phyloP scores from a whole-genome alignment of 1,140 invertebrate species.

The Daktulosphaira vitifoliae region DNA sequence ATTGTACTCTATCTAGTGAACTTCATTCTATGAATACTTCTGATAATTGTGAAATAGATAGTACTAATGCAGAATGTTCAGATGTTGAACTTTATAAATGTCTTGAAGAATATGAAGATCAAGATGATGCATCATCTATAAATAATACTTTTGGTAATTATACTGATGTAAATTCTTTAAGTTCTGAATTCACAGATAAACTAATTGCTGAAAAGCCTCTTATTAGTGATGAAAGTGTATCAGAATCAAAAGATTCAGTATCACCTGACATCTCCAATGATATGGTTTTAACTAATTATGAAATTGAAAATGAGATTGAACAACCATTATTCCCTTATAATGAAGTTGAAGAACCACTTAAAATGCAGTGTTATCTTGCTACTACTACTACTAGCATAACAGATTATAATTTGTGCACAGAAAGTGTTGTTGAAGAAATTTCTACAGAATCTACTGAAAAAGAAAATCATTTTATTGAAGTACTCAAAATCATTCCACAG shows the following conservation, averaged over 20 bases:
- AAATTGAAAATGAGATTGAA: background rate
- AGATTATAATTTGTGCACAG: background rate
- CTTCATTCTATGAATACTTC: slow-evolving; percentile 24
- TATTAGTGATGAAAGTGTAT: slow-evolving; percentile 25
- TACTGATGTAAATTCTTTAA: background rate
- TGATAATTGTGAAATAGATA: slow-evolving; percentile 19
- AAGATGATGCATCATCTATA: slow-evolving; percentile 3
- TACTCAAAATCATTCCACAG: slow-evolving; percentile 6
- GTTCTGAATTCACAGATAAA: slow-evolving; percentile 23
- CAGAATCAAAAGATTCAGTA: slow-evolving; percentile 23
- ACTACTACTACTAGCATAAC: background rate
- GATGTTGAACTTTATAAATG: slow-evolving; percentile 28
- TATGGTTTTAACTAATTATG: background rate
- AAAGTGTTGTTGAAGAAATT: background rate
- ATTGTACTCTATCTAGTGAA: slow-evolving; percentile 29
- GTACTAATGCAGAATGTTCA: slow-evolving; percentile 20
- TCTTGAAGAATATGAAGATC: slow-evolving; percentile 26
- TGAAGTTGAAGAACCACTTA: background rate
- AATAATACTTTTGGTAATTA: slow-evolving; percentile 5
- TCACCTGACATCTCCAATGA: slow-evolving; percentile 11
- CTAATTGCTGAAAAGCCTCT: slow-evolving; percentile 29
- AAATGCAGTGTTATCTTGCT: background rate
- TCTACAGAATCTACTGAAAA: background rate
- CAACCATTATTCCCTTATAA: background rate
- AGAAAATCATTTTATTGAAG: background rate